Base-by-base conservation (phyloP, 1,140 invertebrate genomes). In the Phthorimaea operculella region DNA sequence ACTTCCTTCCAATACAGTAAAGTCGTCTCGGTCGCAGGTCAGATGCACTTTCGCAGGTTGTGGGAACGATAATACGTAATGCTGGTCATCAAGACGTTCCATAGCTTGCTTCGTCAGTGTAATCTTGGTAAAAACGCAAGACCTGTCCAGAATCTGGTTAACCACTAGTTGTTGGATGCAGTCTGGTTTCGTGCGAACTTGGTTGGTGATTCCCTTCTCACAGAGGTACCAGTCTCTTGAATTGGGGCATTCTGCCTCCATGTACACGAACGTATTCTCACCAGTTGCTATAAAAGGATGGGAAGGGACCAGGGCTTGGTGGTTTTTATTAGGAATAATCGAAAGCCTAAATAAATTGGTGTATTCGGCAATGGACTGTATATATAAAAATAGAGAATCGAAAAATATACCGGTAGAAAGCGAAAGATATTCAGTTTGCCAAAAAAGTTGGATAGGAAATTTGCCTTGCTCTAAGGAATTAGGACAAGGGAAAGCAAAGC, bases 201-300 rank as follows among this genome's bases (percentile, higher is more conserved):
- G 66, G 12, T 52, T 49, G 39, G 39, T 51, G 3, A 48, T 42
- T 15, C 52, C n/a, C 50, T 57, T 14, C 21, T 63, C 61, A 34
- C 62, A 70, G 42, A 66, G 60, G 59, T 61, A 59, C 48, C 44
- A 51, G 49, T 15, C 58, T 39, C 39, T 65, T 9, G 51, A 54
- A 57, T 68, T 68, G 57, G 60, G 59, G 54, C 60, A 68, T 60
- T 60, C 59, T 33, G 59, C 52, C 54, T 62, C 60, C 49, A 58
- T 58, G 59, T 74, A 74, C 66, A 69, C 58, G 18, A 57, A 64
- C 33, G 39, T n/a, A 21, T 58, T 58, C 54, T 54, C 51, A 36
- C 58, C 55, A 17, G 54, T 70, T 66, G 64, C 68, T 56, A 68
- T 33, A 48, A 55, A 72, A 28, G 65, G 67, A 65, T 12, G 54